Conservation (phyloP, 2,797 vertebrate genomes). For the Serranus cabrilla region DNA sequence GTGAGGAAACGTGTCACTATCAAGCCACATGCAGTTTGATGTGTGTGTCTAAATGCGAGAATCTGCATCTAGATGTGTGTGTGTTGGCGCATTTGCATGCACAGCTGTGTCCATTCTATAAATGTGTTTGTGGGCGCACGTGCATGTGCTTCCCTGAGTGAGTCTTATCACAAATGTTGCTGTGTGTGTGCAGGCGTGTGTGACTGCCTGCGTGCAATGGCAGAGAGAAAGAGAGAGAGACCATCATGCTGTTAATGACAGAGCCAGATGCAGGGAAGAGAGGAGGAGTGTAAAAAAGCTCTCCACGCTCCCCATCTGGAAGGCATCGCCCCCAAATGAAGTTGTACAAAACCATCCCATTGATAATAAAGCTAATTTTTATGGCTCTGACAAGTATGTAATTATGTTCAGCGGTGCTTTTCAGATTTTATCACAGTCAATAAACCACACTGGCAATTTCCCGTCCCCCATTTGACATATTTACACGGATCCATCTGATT, state of each 20-base stretch:
- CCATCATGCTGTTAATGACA: constrained; percentile 91
- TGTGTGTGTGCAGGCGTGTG: constrained; percentile 41
- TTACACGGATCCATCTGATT: constrained; percentile 99
- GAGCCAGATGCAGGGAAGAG: constrained; percentile 96
- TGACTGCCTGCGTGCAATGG: constrained; percentile 51
- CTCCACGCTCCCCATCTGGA: constrained; percentile 98
- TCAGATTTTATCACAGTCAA: constrained; percentile 99
- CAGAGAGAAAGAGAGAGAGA: constrained; percentile 63
- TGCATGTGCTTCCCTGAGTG: constrained; percentile 41
- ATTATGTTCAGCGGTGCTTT: constrained; percentile 99
- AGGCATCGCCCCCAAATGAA: constrained; percentile 99
- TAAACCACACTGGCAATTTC: constrained; percentile 99
- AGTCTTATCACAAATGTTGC: constrained; percentile 53
- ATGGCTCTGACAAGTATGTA: constrained; percentile 99
- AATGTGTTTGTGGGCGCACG: constrained; percentile 4
- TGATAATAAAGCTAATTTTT: constrained; percentile 99
- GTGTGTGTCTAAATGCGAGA: not conserved
- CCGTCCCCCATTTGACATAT: constrained; percentile 99
- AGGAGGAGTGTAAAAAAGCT: constrained; percentile 96
- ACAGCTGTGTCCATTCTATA: constrained; percentile 39
- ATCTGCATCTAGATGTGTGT: not conserved
- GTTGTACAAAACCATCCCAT: constrained; percentile 99
- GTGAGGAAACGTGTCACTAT: constrained; percentile 26
- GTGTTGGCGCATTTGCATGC: not conserved
- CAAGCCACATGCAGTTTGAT: constrained; percentile 41